Percentiles rank a stretch among this genome's conserved stretches.
phyloP scores from a whole-genome alignment of 2,888 invertebrate species.

The Troides oblongomaculatus region DNA sequence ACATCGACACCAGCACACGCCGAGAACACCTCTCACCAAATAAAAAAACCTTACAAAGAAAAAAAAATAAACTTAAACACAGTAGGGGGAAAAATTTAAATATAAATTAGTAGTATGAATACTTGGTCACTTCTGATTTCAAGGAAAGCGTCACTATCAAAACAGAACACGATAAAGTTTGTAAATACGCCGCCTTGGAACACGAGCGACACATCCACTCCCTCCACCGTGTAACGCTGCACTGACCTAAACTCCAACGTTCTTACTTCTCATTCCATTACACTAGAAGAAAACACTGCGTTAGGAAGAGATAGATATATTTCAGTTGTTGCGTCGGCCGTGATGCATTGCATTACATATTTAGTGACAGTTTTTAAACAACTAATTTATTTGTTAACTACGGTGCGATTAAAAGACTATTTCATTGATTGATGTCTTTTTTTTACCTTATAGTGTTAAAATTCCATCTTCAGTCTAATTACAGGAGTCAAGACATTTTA shows the following conservation, averaged over 20 bases:
- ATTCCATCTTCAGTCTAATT: no score
- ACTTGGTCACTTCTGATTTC: constrained; percentile 32
- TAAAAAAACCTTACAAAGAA: constrained; percentile 41
- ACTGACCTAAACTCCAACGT: constrained; percentile 42
- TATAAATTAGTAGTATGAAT: constrained; percentile 27
- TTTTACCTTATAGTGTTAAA: background rate
- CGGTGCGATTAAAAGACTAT: constrained; percentile 26
- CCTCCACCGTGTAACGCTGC: constrained; percentile 48
- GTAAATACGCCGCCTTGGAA: constrained; percentile 62
- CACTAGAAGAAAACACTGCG: constrained; percentile 14
- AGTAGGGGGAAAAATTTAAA: constrained; percentile 32
- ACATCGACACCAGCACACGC: constrained; percentile 60
- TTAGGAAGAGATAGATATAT: constrained; percentile 48
- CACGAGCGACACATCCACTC: constrained; percentile 44
- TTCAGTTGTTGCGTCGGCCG: constrained; percentile 37
- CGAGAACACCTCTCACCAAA: constrained; percentile 70
- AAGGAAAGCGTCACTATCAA: constrained; percentile 52
- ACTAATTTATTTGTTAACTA: constrained; percentile 33
- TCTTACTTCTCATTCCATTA: constrained; percentile 16
- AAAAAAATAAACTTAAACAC: constrained; percentile 39
- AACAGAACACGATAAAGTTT: constrained; percentile 71
- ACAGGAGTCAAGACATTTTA: no score
- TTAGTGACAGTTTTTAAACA: constrained; percentile 42
- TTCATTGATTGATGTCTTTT: background rate
- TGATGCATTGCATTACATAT: constrained; percentile 45